Conservation (phyloP, 2,888 invertebrate genomes). For the Carabus problematicus region DNA sequence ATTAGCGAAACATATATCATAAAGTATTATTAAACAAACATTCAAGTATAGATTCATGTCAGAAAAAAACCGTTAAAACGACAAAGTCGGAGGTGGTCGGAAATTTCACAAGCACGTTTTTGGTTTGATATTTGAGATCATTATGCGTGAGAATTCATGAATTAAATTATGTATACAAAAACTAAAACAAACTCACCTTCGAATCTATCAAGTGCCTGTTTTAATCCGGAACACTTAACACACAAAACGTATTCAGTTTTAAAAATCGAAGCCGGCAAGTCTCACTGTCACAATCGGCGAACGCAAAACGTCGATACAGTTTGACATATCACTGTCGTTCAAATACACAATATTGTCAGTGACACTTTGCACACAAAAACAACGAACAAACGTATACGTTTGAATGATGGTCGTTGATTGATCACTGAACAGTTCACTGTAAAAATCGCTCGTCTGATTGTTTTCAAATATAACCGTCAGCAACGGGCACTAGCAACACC, state of each 20-base stretch:
- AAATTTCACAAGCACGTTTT: no score
- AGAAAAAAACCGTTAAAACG: no score
- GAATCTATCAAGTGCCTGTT: not conserved
- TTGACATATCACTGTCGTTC: slow-evolving; percentile 28
- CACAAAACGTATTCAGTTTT: no score
- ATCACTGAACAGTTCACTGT: slow-evolving; percentile 24
- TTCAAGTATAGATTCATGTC: no score
- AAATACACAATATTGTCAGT: slow-evolving; percentile 11
- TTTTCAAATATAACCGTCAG: no score
- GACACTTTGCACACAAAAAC: slow-evolving; percentile 8
- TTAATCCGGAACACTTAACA: slow-evolving; percentile 21
- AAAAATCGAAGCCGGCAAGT: no score
- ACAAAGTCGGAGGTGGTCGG: no score
- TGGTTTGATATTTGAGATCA: no score
- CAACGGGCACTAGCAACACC: not conserved
- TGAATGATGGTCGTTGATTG: slow-evolving; percentile 15
- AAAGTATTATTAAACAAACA: no score
- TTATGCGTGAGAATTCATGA: no score
- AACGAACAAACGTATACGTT: slow-evolving; percentile 3
- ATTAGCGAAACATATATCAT: no score
- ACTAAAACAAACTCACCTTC: slow-evolving; percentile 3
- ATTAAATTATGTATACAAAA: no score
- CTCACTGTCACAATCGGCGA: slow-evolving; percentile 25
- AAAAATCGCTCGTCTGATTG: not conserved
- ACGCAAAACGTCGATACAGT: slow-evolving; percentile 18